phyloP scores from a whole-genome alignment of 2,113 vertebrate genomes.

The Helogale parvula region DNA sequence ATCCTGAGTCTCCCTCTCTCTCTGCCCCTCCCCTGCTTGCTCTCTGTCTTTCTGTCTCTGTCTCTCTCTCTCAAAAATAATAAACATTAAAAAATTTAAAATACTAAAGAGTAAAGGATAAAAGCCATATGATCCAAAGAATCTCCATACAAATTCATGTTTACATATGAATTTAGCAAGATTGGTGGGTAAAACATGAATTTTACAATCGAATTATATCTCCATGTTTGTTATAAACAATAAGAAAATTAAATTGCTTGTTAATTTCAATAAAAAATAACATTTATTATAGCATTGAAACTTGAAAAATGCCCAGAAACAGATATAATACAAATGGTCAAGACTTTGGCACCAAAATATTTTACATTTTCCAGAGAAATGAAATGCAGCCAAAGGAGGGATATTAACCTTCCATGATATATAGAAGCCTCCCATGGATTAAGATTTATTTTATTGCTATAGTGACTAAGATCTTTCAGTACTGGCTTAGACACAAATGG shows the following conservation, averaged over 20 bases:
- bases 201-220: not conserved
- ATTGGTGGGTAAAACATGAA: not conserved
- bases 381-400: not conserved
- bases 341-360: not conserved
- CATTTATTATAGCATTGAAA: not conserved
- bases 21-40: no score
- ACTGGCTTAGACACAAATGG: not conserved
- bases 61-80: no score
- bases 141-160: not conserved
- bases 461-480: not conserved
- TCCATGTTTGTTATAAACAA: not conserved
- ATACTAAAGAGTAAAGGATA: not conserved
- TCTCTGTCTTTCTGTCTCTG: no score
- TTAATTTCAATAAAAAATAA: not conserved
- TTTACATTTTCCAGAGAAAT: not conserved
- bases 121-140: not conserved
- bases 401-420: not conserved
- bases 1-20: no score
- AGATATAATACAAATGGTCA: not conserved
- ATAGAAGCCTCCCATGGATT: not conserved
- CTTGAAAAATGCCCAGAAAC: not conserved
- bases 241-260: not conserved
- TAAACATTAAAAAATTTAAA: no score
- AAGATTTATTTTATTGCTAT: not conserved
- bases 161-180: not conserved